Evolutionary conservation across 2,797 vertebrate species (phyloP).

Genomic region (Poeciliopsis turneri): DNA sequence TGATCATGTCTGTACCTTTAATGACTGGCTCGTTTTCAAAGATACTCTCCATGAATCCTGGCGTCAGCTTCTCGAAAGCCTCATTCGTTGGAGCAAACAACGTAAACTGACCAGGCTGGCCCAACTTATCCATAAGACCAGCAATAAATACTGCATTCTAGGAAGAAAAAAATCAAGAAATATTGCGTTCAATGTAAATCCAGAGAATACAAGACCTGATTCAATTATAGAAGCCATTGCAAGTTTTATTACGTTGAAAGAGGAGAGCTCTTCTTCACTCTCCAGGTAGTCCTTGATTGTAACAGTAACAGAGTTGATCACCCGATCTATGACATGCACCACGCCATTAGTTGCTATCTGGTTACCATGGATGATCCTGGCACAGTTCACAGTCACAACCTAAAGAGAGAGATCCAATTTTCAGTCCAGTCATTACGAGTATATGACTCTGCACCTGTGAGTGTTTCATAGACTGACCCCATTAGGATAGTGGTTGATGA

Average conservation of each 20-base stretch:
- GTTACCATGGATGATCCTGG: slow-evolving; percentile 91
- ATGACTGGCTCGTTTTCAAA: slow-evolving; percentile 86
- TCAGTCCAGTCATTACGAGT: neutral
- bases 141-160: slow-evolving; percentile 84
- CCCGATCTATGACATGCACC: slow-evolving; percentile 93
- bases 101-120: slow-evolving; percentile 88
- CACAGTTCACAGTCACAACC: slow-evolving; percentile 97
- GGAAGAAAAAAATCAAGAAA: neutral
- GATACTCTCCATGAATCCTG: slow-evolving; percentile 84
- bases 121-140: slow-evolving; percentile 83
- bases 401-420: slow-evolving; percentile 49
- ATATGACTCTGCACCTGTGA: neutral
- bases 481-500: slow-evolving; percentile 95
- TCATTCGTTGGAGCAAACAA: slow-evolving; percentile 94
- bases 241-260: slow-evolving; percentile 82
- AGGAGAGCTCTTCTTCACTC: slow-evolving; percentile 82
- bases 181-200: neutral
- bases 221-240: neutral
- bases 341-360: slow-evolving; percentile 96
- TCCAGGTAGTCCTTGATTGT: slow-evolving; percentile 89
- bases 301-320: slow-evolving; percentile 83
- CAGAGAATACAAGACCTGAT: neutral
- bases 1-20: slow-evolving; percentile 79
- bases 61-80: slow-evolving; percentile 86
- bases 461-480: slow-evolving; percentile 81